These are phyloP conservation scores for Tuta absoluta DNA, from an alignment of 2,888 invertebrate species.

Conservation along the genomic window DNA sequence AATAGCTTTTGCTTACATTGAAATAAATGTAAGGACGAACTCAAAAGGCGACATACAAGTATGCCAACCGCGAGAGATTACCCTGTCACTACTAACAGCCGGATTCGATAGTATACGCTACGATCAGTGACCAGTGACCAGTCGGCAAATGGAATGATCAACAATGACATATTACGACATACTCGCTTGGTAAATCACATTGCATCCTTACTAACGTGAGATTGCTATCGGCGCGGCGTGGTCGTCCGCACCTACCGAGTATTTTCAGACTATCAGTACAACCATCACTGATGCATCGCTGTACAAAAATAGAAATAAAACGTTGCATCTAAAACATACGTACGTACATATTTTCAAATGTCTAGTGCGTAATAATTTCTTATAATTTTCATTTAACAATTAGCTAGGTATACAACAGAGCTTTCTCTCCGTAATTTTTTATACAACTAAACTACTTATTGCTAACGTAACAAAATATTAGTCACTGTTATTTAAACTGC, in stretches of 20 bases:
- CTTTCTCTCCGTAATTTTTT: slow-evolving; percentile 51
- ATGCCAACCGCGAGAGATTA: slow-evolving; percentile 5
- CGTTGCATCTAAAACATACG: slow-evolving; percentile 19
- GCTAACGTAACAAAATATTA: slow-evolving; percentile 53
- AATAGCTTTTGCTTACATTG: slow-evolving; percentile 15
- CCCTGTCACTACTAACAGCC: slow-evolving; percentile 14
- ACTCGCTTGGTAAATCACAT: background rate
- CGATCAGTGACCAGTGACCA: slow-evolving; percentile 29
- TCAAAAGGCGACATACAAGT: background rate
- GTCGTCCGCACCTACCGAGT: slow-evolving; percentile 6
- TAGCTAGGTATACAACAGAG: slow-evolving; percentile 40
- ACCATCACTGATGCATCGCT: slow-evolving; percentile 19
- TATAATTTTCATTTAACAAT: slow-evolving; percentile 42
- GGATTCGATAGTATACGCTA: slow-evolving; percentile 5
- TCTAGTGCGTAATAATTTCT: slow-evolving; percentile 30
- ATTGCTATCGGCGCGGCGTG: background rate
- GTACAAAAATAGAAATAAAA: slow-evolving; percentile 30
- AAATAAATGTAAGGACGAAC: slow-evolving; percentile 22
- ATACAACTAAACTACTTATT: slow-evolving; percentile 56
- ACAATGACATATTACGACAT: slow-evolving; percentile 43
- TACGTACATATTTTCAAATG: slow-evolving; percentile 12
- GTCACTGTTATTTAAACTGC: slow-evolving; percentile 45
- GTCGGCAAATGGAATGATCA: slow-evolving; percentile 60
- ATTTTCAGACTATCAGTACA: slow-evolving; percentile 19
- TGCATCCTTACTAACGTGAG: slow-evolving; percentile 9